phyloP scores from a whole-genome alignment of 1,140 invertebrate genomes.

The Rhagoletis zephyria region DNA sequence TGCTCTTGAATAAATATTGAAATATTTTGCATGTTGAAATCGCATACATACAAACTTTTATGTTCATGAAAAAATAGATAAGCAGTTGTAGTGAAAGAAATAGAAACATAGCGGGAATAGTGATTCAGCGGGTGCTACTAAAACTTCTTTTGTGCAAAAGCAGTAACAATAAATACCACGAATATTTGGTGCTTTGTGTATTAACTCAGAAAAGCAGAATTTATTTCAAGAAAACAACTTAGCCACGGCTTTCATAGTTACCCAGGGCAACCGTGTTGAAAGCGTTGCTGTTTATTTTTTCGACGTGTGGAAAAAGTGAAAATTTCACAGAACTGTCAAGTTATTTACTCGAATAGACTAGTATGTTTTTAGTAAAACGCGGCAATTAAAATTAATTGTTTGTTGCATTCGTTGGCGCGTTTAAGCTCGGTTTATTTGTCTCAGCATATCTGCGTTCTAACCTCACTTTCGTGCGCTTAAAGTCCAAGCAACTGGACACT shows the following conservation, averaged over 20 bases:
- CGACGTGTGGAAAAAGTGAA: conserved; percentile 1
- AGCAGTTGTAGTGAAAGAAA: background rate
- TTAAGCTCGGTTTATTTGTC: background rate
- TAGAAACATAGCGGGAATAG: background rate
- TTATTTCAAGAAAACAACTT: conserved; percentile 40
- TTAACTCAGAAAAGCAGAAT: conserved; percentile 6
- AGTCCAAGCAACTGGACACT: background rate
- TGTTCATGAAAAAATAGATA: background rate
- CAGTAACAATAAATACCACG: background rate
- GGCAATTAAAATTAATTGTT: background rate
- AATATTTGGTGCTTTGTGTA: no score
- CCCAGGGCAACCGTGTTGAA: conserved; percentile 40
- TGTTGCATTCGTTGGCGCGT: background rate
- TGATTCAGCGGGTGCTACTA: background rate
- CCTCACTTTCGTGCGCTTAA: conserved; percentile 3
- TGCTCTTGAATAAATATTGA: background rate
- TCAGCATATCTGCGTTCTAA: background rate
- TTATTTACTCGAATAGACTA: background rate
- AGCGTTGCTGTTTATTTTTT: conserved; percentile 48
- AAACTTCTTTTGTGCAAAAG: background rate
- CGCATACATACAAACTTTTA: background rate
- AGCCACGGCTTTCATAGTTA: conserved; percentile 36
- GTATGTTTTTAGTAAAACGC: background rate
- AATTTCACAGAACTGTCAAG: background rate
- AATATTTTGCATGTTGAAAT: conserved; percentile 6